Percentiles rank a stretch among this genome's conserved stretches.
Evolutionary conservation across 2,797 vertebrate genomes (phyloP).

Genomic region (Lepus oiostolus): DNA sequence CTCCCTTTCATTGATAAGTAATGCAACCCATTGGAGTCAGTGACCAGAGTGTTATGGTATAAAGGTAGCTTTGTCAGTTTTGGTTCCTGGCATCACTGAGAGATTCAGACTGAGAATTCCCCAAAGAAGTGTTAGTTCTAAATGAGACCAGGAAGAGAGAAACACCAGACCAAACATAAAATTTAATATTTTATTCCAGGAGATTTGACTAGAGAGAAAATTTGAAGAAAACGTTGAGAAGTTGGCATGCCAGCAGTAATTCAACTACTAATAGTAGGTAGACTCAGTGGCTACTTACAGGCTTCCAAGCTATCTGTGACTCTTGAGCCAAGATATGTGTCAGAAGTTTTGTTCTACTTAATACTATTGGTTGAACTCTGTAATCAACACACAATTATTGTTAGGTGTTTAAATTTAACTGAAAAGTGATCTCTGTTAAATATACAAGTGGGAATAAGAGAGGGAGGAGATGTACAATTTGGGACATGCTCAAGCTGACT

Average conservation of each 20-base stretch:
- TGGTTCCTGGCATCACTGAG: background rate
- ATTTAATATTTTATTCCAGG: background rate
- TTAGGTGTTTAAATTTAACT: no score
- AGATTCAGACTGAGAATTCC: background rate
- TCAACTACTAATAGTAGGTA: background rate
- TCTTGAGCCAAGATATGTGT: background rate
- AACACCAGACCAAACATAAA: background rate
- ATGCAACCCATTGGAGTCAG: background rate
- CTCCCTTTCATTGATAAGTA: background rate
- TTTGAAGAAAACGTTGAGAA: background rate
- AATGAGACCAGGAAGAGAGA: background rate
- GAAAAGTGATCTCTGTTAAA: no score
- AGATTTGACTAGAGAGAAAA: background rate
- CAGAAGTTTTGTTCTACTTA: background rate
- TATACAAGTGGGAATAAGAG: no score
- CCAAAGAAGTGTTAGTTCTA: background rate
- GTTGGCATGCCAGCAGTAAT: background rate
- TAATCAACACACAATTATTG: no score
- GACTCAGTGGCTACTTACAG: background rate
- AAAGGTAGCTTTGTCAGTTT: background rate
- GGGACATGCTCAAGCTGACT: no score
- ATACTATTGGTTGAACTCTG: no score
- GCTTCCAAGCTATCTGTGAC: background rate
- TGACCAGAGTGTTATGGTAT: background rate
- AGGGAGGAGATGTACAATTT: no score